Evolutionary conservation across 2,888 invertebrate species (phyloP), one percentile per base, ranked within the genome.

Genomic region (Drosophila atripex): DNA sequence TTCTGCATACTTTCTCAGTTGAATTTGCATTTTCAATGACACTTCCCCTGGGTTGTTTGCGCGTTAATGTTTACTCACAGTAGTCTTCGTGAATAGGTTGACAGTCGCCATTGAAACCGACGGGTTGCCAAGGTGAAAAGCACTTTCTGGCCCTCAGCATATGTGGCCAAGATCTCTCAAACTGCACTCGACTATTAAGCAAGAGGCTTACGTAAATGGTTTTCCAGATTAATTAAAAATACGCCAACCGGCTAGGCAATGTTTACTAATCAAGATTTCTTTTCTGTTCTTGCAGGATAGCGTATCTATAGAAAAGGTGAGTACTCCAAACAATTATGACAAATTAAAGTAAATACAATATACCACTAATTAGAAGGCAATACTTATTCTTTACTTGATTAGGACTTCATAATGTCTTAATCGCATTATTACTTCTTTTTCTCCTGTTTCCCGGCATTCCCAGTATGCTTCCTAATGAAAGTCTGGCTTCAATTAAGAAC

Each of bases 41-140:
- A 73, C 76, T 76, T 74, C 59, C 57, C 77, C 60, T 69, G 55
- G 54, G 83, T 70, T 55, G 65, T 76, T 73, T 63, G 60, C 71
- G 58, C 63, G 60, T 59, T 70, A 21, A 18, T 65, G 46, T 47
- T 55, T 30, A 35, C 38, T 14, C n/a, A 39, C 16, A 38, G 50
- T 61, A 50, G 7, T n/a, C 30, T 25, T 11, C 32, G 12, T 64
- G 43, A 64, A 64, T 52, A 64, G 65, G 28, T 64, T 64, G 65
- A 64, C 63, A 64, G 52, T 45, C 28, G 65, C 65, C 63, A 65
- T 53, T 64, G 65, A 64, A 45, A 18, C 2, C 11, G 28, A 9
- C 16, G 65, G 35, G 63, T 30, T 30, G 63, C 45, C 63, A 53
- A 64, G 63, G 63, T 53, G 21, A 64, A 25, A 25, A 18, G 18